Evolutionary conservation across 2,888 invertebrate species (phyloP).

Genomic region (Diarsia dahlii): DNA sequence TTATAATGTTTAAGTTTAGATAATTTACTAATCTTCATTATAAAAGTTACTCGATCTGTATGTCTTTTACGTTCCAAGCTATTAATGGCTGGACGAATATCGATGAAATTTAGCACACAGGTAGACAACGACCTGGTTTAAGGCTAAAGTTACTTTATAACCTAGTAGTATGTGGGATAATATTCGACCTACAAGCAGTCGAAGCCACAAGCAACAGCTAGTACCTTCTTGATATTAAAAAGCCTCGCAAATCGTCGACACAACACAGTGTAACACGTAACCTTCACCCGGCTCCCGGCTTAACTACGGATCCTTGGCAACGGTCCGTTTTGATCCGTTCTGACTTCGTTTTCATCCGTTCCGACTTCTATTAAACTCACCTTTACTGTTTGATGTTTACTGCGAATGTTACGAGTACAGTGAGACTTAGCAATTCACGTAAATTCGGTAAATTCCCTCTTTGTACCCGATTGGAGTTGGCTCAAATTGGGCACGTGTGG

Average conservation of each 20-base stretch:
- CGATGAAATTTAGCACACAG: not conserved
- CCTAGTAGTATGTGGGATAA: not conserved
- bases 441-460: conserved; percentile 43
- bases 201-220: not conserved
- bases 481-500: not conserved
- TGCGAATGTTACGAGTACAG: conserved; percentile 21
- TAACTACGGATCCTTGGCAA: conserved; percentile 12
- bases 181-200: not conserved
- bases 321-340: conserved; percentile 6
- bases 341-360: conserved; percentile 10
- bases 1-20: not conserved
- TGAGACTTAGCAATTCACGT: conserved; percentile 43
- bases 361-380: conserved; percentile 16
- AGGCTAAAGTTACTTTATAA: too few species aligned
- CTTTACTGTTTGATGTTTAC: conserved; percentile 50
- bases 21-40: not conserved
- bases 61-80: not conserved
- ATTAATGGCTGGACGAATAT: conserved; percentile 38
- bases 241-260: not conserved
- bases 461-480: conserved; percentile 22
- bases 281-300: conserved; percentile 18
- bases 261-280: not conserved
- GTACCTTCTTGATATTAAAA: conserved; percentile 1
- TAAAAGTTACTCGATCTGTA: not conserved
- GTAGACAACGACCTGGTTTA: not conserved